A percentile compares a stretch with the other conserved stretches of the same genome.
These are phyloP conservation scores for Chauna torquata DNA, from an alignment of 2,113 vertebrate genomes.

Conservation along the genomic window DNA sequence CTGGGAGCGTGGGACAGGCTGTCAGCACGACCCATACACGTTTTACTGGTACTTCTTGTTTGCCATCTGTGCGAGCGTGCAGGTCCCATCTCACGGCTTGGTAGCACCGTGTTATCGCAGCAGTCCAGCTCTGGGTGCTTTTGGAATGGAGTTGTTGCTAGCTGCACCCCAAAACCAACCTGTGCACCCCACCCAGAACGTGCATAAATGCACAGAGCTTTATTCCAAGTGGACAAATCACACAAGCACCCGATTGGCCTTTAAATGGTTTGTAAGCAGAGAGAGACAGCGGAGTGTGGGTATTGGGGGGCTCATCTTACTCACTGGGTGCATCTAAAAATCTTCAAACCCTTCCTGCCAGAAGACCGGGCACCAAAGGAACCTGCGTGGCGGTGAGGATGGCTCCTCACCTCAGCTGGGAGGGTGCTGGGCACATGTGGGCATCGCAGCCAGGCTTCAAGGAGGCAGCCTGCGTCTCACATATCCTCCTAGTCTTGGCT, in stretches of 20 bases:
- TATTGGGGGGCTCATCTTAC: neutral
- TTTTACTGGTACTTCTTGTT: constrained; percentile 14
- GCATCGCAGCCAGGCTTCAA: neutral
- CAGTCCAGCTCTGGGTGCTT: neutral
- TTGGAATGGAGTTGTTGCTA: neutral
- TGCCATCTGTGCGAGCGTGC: accelerated
- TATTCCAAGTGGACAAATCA: neutral
- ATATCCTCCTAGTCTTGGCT: accelerated
- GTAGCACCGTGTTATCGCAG: neutral
- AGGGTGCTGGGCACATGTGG: neutral
- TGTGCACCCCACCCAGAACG: neutral
- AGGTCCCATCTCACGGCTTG: neutral
- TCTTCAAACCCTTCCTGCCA: neutral
- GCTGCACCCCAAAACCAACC: neutral
- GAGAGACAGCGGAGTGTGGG: neutral
- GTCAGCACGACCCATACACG: neutral
- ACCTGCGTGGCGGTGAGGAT: accelerated
- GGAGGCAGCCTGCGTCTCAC: neutral
- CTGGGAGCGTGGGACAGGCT: neutral
- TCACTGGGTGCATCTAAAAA: neutral
- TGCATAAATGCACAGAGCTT: neutral
- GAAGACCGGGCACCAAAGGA: accelerated
- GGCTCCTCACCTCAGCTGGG: neutral
- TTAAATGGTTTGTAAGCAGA: neutral
- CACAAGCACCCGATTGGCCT: neutral